Evolutionary conservation across 2,113 vertebrate genomes (phyloP).

Genomic region (Polypterus bichir): DNA sequence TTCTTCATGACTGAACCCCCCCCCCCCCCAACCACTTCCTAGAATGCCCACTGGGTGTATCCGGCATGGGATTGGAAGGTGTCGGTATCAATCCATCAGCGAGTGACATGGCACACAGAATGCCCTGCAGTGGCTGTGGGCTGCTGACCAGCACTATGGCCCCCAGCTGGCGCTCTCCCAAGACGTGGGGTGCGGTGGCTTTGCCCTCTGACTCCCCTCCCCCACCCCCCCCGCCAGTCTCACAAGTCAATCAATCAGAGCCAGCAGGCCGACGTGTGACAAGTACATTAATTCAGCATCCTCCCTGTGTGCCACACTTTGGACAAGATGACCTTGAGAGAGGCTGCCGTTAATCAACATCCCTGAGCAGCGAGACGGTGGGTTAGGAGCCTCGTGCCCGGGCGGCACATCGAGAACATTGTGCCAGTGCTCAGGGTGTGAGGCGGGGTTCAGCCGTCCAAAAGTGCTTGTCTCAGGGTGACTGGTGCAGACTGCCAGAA

Average conservation of each 20-base stretch:
- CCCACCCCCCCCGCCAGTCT: conserved; percentile 29
- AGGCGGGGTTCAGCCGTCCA: too few relatives aligned
- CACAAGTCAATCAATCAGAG: conserved; percentile 66
- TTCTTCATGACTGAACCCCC: neutral
- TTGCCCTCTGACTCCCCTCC: neutral
- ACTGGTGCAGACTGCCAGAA: too few relatives aligned
- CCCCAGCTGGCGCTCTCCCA: conserved; percentile 25
- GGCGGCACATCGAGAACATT: too few relatives aligned
- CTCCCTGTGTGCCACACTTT: conserved; percentile 48
- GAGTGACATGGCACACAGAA: conserved; percentile 73
- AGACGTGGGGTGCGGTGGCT: conserved; percentile 4
- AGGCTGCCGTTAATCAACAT: too few relatives aligned
- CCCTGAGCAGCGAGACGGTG: too few relatives aligned
- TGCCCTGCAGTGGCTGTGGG: conserved; percentile 52
- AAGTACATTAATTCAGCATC: conserved; percentile 54
- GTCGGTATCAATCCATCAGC: conserved; percentile 87
- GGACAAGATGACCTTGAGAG: neutral
- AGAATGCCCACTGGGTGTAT: conserved; percentile 65
- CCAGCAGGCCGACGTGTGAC: conserved; percentile 42
- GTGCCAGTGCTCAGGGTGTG: too few relatives aligned
- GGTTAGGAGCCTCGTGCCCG: too few relatives aligned
- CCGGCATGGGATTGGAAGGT: conserved; percentile 54
- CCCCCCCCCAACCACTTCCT: conserved; percentile 41
- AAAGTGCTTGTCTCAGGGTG: too few relatives aligned
- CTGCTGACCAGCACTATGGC: conserved; percentile 67